phyloP scores from a whole-genome alignment of 1,140 invertebrate species.

The Drosophila grimshawi region DNA sequence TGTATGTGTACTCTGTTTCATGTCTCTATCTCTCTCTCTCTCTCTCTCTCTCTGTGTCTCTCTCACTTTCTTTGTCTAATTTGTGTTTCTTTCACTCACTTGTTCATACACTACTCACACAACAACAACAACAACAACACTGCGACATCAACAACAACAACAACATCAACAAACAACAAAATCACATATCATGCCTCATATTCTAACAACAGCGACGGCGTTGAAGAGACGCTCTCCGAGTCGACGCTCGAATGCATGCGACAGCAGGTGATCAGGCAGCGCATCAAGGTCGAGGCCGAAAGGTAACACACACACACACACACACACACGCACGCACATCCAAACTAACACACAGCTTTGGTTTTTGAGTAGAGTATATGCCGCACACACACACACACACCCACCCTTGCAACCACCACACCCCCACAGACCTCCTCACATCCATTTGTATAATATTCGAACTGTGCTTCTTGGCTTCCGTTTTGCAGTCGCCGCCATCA shows the following conservation, averaged over 20 bases:
- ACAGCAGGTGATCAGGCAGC: slow-evolving; percentile 89
- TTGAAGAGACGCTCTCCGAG: slow-evolving; percentile 86
- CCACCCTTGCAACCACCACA: neutral
- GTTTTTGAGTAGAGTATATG: neutral
- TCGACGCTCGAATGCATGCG: slow-evolving; percentile 90
- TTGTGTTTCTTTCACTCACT: slow-evolving; percentile 23
- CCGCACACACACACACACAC: neutral
- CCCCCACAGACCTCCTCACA: neutral
- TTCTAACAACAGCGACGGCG: slow-evolving; percentile 79
- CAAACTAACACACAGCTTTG: slow-evolving; percentile 12
- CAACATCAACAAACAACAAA: neutral
- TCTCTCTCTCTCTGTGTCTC: slow-evolving; percentile 47
- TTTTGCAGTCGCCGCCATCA: slow-evolving; percentile 88
- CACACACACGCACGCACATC: slow-evolving; percentile 6
- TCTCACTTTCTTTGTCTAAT: neutral
- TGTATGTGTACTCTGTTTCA: no score
- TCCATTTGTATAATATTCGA: slow-evolving; percentile 19
- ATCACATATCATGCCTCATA: slow-evolving; percentile 15
- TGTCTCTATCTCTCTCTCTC: slow-evolving; percentile 52
- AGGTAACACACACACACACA: slow-evolving; percentile 85
- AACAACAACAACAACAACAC: slow-evolving; percentile 21
- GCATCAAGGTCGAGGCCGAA: slow-evolving; percentile 89
- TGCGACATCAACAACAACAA: slow-evolving; percentile 30
- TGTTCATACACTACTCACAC: slow-evolving; percentile 40
- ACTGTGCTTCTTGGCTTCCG: slow-evolving; percentile 21